These are phyloP conservation scores for Caenorhabditis sp. DNA, from an alignment of 2,888 invertebrate genomes.

Conservation along the genomic window DNA sequence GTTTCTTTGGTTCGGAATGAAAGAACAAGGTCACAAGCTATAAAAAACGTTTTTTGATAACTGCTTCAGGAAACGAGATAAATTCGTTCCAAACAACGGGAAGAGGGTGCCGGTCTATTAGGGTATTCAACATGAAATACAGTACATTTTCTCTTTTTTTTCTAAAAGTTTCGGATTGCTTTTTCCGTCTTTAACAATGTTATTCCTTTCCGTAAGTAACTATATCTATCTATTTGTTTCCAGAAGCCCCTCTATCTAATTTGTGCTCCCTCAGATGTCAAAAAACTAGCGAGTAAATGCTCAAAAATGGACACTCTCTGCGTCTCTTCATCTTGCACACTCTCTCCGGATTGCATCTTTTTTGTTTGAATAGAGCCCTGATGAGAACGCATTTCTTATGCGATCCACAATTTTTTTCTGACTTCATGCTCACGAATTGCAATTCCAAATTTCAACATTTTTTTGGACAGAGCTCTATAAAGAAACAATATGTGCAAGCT, in stretches of 20 bases:
- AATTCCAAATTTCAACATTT: slow-evolving; percentile 22
- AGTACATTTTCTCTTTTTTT: no score
- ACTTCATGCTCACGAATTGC: slow-evolving; percentile 32
- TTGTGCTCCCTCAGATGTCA: neutral
- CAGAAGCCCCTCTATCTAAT: neutral
- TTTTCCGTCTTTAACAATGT: no score
- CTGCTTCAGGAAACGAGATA: no score
- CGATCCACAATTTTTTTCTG: slow-evolving; percentile 34
- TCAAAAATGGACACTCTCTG: slow-evolving; percentile 57
- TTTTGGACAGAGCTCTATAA: neutral
- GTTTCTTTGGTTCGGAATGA: neutral
- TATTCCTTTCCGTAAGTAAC: no score
- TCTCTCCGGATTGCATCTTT: slow-evolving; percentile 40
- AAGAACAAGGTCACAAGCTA: neutral
- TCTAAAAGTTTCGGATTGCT: no score
- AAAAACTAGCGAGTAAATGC: slow-evolving; percentile 35
- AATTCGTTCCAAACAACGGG: no score
- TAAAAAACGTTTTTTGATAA: no score
- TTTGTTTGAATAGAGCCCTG: slow-evolving; percentile 62
- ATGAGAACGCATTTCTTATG: slow-evolving; percentile 64
- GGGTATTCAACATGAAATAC: no score
- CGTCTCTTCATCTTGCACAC: slow-evolving; percentile 36
- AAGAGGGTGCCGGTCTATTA: no score
- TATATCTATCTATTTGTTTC: neutral
- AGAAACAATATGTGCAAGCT: slow-evolving; percentile 7